phyloP scores from a whole-genome alignment of 1,140 invertebrate genomes.

The Drosophila saltans region DNA sequence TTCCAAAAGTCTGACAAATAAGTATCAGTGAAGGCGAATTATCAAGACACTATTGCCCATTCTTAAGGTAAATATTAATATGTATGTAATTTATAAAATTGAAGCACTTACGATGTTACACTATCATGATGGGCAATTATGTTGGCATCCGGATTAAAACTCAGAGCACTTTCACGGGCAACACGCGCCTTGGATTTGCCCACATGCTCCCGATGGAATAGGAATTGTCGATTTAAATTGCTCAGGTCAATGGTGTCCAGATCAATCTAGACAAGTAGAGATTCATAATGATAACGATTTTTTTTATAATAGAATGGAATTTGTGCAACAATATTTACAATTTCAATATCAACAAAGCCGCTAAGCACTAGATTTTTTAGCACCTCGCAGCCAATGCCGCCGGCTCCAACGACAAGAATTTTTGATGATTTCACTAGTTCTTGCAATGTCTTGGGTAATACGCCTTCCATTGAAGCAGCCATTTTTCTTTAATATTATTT shows the following conservation, averaged over 20 bases:
- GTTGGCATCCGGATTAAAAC: slow-evolving; percentile 94
- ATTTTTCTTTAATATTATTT: slow-evolving; percentile 76
- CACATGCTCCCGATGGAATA: slow-evolving; percentile 99
- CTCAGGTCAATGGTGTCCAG: slow-evolving; percentile 99
- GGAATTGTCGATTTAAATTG: slow-evolving; percentile 98
- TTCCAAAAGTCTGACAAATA: too few species aligned
- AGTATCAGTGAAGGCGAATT: too few species aligned
- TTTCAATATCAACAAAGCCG: slow-evolving; percentile 96
- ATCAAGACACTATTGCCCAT: too few species aligned
- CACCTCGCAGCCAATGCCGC: slow-evolving; percentile 99
- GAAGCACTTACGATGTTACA: slow-evolving; percentile 90
- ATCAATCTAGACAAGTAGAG: slow-evolving; percentile 92
- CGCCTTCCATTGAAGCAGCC: slow-evolving; percentile 87
- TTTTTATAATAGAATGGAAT: background rate
- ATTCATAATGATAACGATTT: slow-evolving; percentile 32
- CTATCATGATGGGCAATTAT: slow-evolving; percentile 96
- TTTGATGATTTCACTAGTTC: slow-evolving; percentile 85
- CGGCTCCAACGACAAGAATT: slow-evolving; percentile 96
- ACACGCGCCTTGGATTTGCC: slow-evolving; percentile 97
- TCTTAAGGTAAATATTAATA: too few species aligned
- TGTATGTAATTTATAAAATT: too few species aligned
- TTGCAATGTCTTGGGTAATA: slow-evolving; percentile 86
- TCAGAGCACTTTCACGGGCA: slow-evolving; percentile 94
- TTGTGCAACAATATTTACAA: slow-evolving; percentile 87
- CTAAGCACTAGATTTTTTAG: slow-evolving; percentile 98